Percentiles rank a stretch among this genome's conserved stretches.
Conservation (phyloP, 2,797 vertebrate species). For the Poeciliopsis turneri region DNA sequence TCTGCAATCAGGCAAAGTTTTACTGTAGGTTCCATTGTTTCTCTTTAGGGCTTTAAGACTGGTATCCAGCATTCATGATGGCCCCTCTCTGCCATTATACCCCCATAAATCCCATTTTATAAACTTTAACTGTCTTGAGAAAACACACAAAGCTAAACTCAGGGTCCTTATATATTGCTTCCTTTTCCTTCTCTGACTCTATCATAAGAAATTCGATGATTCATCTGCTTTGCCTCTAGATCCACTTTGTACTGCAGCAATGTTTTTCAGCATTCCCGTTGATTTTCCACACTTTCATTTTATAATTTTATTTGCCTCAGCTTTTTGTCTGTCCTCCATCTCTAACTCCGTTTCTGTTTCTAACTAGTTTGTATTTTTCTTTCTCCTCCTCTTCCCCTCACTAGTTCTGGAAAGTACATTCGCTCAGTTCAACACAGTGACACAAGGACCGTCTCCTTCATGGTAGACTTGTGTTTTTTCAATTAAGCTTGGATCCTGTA, state of each 20-base stretch:
- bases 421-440: slow-evolving; percentile 74
- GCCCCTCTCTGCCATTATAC: slow-evolving; percentile 36
- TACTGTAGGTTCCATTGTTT: slow-evolving; percentile 56
- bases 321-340: slow-evolving; percentile 63
- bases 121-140: slow-evolving; percentile 35
- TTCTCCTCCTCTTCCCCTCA: slow-evolving; percentile 55
- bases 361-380: slow-evolving; percentile 57
- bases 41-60: slow-evolving; percentile 55
- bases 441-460: slow-evolving; percentile 82
- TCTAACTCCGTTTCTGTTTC: slow-evolving; percentile 39
- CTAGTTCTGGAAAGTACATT: slow-evolving; percentile 86
- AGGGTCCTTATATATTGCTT: slow-evolving; percentile 18
- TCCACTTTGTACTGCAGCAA: slow-evolving; percentile 22
- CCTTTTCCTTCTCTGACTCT: slow-evolving; percentile 13
- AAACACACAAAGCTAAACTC: slow-evolving; percentile 34
- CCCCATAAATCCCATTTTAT: slow-evolving; percentile 39
- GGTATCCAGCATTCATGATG: slow-evolving; percentile 50
- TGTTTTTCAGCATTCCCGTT: slow-evolving; percentile 41
- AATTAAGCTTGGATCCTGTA: slow-evolving; percentile 85
- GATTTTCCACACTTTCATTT: slow-evolving; percentile 54
- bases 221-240: slow-evolving; percentile 16
- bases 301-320: slow-evolving; percentile 53
- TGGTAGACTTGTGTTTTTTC: slow-evolving; percentile 86
- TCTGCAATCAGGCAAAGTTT: slow-evolving; percentile 60
- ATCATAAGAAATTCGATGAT: slow-evolving; percentile 18